Conservation (phyloP, 2,888 invertebrate species). For the Drosophila phalerata region DNA sequence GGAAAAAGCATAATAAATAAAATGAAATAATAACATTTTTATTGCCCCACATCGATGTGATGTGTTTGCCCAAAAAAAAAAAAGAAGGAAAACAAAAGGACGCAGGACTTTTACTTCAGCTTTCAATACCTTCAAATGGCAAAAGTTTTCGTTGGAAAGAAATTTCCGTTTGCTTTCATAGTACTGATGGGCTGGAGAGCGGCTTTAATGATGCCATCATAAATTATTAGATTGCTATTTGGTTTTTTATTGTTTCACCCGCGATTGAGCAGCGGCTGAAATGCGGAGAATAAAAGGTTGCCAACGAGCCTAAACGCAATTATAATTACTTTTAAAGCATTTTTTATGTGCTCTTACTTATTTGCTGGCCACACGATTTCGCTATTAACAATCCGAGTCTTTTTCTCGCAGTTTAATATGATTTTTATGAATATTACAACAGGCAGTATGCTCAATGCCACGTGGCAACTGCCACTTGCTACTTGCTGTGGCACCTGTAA, state of each 20-base stretch:
- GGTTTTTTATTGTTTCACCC: slow-evolving; percentile 84
- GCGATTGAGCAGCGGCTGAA: slow-evolving; percentile 75
- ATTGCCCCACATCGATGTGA: slow-evolving; percentile 68
- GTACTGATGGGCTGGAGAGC: slow-evolving; percentile 12
- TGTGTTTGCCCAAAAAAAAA: background rate
- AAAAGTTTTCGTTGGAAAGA: slow-evolving; percentile 61
- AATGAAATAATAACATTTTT: slow-evolving; percentile 83
- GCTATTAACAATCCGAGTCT: slow-evolving; percentile 66
- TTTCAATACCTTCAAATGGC: slow-evolving; percentile 73
- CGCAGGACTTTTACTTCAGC: slow-evolving; percentile 31
- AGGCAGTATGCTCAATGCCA: slow-evolving; percentile 24
- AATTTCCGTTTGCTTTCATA: slow-evolving; percentile 6
- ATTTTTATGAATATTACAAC: slow-evolving; percentile 66
- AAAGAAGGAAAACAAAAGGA: slow-evolving; percentile 10
- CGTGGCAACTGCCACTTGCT: slow-evolving; percentile 23
- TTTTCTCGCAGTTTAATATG: slow-evolving; percentile 64
- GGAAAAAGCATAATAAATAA: slow-evolving; percentile 82
- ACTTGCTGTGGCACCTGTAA: slow-evolving; percentile 34
- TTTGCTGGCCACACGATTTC: slow-evolving; percentile 74
- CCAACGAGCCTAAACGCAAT: slow-evolving; percentile 75
- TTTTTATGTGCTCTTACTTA: slow-evolving; percentile 76
- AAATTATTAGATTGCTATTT: slow-evolving; percentile 84
- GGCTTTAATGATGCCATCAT: slow-evolving; percentile 80
- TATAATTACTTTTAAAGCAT: slow-evolving; percentile 81
- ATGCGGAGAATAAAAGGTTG: slow-evolving; percentile 1